Evolutionary conservation across 2,113 vertebrate genomes (phyloP).

Genomic region (Albula glossodonta): DNA sequence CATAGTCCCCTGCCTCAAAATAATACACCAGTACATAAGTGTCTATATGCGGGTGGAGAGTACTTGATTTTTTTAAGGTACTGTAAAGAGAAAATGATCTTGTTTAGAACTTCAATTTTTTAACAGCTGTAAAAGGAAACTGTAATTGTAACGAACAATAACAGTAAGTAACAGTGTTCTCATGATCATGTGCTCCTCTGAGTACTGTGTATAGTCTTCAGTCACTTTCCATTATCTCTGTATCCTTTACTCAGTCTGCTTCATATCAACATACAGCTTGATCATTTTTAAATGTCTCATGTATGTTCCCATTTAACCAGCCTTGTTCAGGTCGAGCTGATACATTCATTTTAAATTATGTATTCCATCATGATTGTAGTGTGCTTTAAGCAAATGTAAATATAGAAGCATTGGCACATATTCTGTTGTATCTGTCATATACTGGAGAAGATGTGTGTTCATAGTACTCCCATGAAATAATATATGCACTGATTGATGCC

Average conservation of each 20-base stretch:
- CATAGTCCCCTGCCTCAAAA: neutral
- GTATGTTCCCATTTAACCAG: neutral
- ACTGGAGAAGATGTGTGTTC: neutral
- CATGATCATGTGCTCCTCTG: neutral
- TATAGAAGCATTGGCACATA: neutral
- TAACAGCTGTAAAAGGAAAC: neutral
- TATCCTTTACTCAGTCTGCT: neutral
- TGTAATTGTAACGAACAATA: no score
- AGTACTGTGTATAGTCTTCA: neutral
- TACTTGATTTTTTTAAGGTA: neutral
- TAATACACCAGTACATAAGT: neutral
- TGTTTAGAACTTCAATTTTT: conserved; percentile 62
- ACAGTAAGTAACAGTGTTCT: neutral
- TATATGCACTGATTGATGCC: neutral
- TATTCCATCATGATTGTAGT: neutral
- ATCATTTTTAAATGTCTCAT: neutral
- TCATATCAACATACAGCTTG: neutral
- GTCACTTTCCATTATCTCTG: neutral
- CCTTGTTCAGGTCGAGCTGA: neutral
- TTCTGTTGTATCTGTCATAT: no score
- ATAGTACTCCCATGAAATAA: neutral
- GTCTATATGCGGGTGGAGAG: neutral
- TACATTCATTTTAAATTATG: neutral
- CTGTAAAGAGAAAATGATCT: conserved; percentile 1
- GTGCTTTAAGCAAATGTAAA: neutral